Conservation (phyloP, 2,113 vertebrate genomes). For the Danionella cerebrum region DNA sequence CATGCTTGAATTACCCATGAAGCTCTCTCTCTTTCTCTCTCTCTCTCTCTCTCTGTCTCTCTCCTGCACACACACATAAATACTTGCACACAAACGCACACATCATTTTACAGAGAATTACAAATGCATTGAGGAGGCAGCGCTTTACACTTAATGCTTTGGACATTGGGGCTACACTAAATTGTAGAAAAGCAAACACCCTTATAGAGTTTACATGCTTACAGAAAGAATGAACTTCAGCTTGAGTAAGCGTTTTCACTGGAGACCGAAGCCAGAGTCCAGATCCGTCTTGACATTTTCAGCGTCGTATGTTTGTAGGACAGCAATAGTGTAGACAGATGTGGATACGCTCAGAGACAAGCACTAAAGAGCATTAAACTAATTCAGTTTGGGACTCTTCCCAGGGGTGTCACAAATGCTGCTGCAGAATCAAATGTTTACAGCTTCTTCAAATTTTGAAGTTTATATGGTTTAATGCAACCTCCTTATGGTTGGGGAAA, state of each 20-base stretch:
- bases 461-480: conserved; percentile 62
- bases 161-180: conserved; percentile 53
- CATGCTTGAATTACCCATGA: conserved; percentile 67
- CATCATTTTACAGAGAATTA: conserved; percentile 68
- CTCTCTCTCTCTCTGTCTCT: too few relatives aligned
- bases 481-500: conserved; percentile 47
- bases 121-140: conserved; percentile 56
- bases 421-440: conserved; percentile 39
- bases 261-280: conserved; percentile 45
- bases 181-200: conserved; percentile 53
- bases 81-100: conserved; percentile 69
- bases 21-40: conserved; percentile 48
- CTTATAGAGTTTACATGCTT: conserved; percentile 51
- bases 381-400: conserved; percentile 60
- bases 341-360: conserved; percentile 55
- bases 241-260: conserved; percentile 60
- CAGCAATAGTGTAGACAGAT: conserved; percentile 54
- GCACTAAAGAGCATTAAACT: conserved; percentile 67
- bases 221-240: conserved; percentile 56
- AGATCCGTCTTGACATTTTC: conserved; percentile 62
- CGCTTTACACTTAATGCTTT: conserved; percentile 62
- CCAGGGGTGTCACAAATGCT: conserved; percentile 51
- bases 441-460: conserved; percentile 46
- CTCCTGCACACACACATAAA: too few relatives aligned
- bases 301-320: conserved; percentile 44